A percentile compares a stretch with the other conserved stretches of the same genome.
Evolutionary conservation across 64 coral and sea anemone genomes (phyloP).

Genomic region (Astreopora myriophthalma): DNA sequence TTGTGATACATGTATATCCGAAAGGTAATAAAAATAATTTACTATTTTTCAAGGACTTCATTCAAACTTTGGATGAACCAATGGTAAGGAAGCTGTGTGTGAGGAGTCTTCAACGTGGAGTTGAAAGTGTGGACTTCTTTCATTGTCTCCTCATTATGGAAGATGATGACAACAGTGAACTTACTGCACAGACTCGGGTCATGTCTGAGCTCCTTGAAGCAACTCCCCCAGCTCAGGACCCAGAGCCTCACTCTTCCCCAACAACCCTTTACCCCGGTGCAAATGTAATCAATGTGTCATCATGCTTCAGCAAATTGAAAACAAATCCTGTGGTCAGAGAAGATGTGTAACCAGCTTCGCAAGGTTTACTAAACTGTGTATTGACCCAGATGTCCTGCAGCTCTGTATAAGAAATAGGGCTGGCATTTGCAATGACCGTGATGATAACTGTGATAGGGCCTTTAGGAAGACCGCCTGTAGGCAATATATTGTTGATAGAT

Average conservation of each 20-base stretch:
- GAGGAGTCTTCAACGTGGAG: background rate
- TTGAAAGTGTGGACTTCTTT: conserved; percentile 46
- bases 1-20: background rate
- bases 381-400: conserved; percentile 3
- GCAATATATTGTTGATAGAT: background rate
- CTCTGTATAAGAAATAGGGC: background rate
- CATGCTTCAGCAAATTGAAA: conserved; percentile 40
- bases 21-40: too few species aligned
- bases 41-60: conserved; percentile 48
- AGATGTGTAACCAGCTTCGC: conserved; percentile 9
- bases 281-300: background rate
- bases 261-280: background rate
- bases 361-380: background rate
- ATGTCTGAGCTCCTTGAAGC: too few species aligned
- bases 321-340: conserved; percentile 14
- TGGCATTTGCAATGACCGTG: background rate
- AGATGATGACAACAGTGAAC: conserved; percentile 18
- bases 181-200: background rate
- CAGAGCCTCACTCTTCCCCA: background rate
- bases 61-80: conserved; percentile 18
- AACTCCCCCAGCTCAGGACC: background rate
- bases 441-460: too few species aligned
- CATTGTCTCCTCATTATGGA: conserved; percentile 25
- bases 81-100: conserved; percentile 21
- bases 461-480: too few species aligned